Base-by-base conservation (phyloP, 1,140 invertebrate species). In the Pseudomyrmex flavicornis region DNA sequence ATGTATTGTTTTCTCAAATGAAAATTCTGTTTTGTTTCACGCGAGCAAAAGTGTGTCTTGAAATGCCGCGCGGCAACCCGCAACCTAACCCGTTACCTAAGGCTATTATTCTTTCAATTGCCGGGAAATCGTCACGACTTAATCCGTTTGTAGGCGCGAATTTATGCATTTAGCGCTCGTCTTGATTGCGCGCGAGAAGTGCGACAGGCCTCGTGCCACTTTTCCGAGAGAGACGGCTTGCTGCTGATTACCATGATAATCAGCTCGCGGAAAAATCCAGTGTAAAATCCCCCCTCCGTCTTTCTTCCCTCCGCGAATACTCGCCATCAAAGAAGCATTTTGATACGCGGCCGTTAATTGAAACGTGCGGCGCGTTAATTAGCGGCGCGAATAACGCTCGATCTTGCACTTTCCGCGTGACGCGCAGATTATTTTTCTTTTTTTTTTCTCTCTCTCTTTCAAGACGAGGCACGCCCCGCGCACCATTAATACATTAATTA, bases 191-290 rank as follows among this genome's bases (percentile, higher is more conserved):
- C 26, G 59, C 73, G 65, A 76, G n/a, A 9, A 35, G 48, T 62
- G 17, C 35, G 10, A 61, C 59, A 83, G 73, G 0, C 85, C 85
- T 85, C 83, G 88, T 85, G 50, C 79, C 77, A 87, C 73, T 87
- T 86, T 86, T 59, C 26, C 52, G 73, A 35, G 35, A 35, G 35
- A 35, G 0, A 77, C 50, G 69, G 17, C 17, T 17, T 17, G 58
- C 22, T 74, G 46, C 56, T 72, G 88, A 89, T 89, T 88, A 88
- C 56, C 79, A 82, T 85, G 83, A 87, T 90, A 90, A 90, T 90
- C 85, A 85, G 62, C 46, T 79, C 17, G 65, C 72, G 44, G 22
- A 22, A 85, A 73, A 86, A 59, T 70, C 35, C 13, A 74, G 12
- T 1, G 13, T 69, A 20, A n/a, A 50, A 48, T 3, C 46, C 10